Conservation (phyloP, 1,140 invertebrate genomes). For the Myzus persicae region DNA sequence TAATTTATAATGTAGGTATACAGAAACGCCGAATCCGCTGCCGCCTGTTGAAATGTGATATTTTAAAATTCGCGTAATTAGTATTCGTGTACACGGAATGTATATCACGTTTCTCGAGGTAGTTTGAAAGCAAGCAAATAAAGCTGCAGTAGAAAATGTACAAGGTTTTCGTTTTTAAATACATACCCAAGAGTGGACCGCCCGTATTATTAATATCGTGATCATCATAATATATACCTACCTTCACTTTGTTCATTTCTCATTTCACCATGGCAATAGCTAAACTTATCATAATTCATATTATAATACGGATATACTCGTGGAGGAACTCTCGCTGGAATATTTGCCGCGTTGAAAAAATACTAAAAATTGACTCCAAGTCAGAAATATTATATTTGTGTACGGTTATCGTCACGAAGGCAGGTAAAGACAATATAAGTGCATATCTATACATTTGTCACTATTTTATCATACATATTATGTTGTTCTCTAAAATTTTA, state of each 20-base stretch:
- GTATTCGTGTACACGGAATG: not conserved
- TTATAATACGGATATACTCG: not conserved
- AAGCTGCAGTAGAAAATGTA: not conserved
- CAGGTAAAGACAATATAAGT: not conserved
- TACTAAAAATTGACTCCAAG: not conserved
- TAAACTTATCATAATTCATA: not conserved
- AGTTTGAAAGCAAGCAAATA: not conserved
- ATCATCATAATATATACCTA: not conserved
- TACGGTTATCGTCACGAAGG: not conserved
- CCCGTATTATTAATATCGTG: not conserved
- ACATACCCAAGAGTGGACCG: not conserved
- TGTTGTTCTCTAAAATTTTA: not conserved
- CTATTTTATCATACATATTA: not conserved
- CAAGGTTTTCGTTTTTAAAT: not conserved
- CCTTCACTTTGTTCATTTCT: constrained; percentile 24
- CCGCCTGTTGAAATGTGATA: not conserved
- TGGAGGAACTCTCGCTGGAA: not conserved
- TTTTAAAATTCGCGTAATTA: constrained; percentile 17
- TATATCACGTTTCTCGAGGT: constrained; percentile 26
- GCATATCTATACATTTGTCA: not conserved
- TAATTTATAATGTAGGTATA: constrained; percentile 14
- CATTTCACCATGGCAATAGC: not conserved
- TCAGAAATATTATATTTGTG: no score
- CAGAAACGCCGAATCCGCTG: not conserved
- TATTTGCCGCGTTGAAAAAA: not conserved